Conservation (phyloP, 2,888 invertebrate species). For the Zygaena filipendulae region DNA sequence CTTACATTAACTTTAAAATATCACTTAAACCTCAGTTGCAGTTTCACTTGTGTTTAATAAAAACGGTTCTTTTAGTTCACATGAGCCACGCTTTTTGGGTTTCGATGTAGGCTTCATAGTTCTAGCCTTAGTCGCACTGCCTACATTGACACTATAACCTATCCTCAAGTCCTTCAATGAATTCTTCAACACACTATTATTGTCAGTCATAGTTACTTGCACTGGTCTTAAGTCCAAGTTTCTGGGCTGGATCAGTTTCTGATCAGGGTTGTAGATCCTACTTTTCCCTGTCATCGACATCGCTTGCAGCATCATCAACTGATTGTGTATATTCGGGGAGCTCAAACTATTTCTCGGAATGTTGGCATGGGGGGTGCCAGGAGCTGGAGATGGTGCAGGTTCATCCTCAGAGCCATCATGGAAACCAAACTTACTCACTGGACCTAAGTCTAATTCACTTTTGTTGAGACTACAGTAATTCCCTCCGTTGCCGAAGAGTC, state of each 20-base stretch:
- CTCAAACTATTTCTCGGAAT: conserved; percentile 60
- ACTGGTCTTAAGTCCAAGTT: conserved; percentile 40
- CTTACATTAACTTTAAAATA: too few relatives aligned
- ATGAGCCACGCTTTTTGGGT: conserved; percentile 76
- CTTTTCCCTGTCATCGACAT: conserved; percentile 43
- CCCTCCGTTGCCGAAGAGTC: conserved; percentile 86
- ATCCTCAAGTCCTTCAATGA: conserved; percentile 32
- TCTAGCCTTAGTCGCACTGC: conserved; percentile 40
- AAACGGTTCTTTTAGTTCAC: conserved; percentile 75
- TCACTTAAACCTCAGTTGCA: conserved; percentile 83
- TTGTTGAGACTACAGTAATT: conserved; percentile 82
- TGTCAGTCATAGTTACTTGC: conserved; percentile 43
- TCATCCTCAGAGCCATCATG: conserved; percentile 53
- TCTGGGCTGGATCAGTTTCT: too few relatives aligned
- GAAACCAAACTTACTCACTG: conserved; percentile 60
- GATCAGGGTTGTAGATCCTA: too few relatives aligned
- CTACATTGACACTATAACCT: conserved; percentile 41
- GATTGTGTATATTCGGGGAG: conserved; percentile 62
- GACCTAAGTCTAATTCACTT: conserved; percentile 69
- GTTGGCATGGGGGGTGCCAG: conserved; percentile 57
- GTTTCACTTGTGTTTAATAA: conserved; percentile 86
- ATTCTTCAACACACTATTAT: conserved; percentile 36
- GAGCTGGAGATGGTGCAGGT: conserved; percentile 60
- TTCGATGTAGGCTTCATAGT: conserved; percentile 78
- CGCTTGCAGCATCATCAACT: conserved; percentile 51